Percentiles rank a stretch among this genome's conserved stretches.
These are phyloP conservation scores for Bubo bubo DNA, from an alignment of 2,113 vertebrate genomes.

Conservation along the genomic window DNA sequence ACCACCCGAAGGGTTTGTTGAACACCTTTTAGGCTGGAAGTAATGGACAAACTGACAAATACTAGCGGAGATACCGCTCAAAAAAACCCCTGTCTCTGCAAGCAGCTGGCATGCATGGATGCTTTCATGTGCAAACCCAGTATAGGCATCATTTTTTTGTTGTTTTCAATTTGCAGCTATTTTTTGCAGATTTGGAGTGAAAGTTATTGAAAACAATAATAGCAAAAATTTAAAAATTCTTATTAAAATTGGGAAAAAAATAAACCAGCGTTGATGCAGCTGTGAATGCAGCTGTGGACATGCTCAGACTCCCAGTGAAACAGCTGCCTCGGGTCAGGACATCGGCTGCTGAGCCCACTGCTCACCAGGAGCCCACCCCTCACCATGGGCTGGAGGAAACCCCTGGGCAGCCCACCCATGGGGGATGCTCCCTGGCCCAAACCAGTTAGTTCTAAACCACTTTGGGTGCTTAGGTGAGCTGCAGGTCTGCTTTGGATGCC, in stretches of 20 bases:
- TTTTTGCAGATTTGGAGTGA: background rate
- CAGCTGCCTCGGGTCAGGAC: no score
- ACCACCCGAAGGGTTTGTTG: background rate
- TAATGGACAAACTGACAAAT: background rate
- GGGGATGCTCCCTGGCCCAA: background rate
- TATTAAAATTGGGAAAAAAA: background rate
- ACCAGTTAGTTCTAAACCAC: background rate
- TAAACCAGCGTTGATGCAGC: accelerated
- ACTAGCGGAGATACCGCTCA: background rate
- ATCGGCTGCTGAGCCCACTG: background rate
- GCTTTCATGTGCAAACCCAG: background rate
- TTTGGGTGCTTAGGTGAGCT: background rate
- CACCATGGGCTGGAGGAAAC: background rate
- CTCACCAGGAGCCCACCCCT: background rate
- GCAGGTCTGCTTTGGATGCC: background rate
- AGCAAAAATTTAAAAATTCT: background rate
- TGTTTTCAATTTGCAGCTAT: background rate
- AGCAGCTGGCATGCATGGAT: background rate
- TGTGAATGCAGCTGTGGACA: background rate
- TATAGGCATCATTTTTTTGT: background rate
- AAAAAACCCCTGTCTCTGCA: background rate
- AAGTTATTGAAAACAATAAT: background rate
- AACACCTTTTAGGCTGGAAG: background rate
- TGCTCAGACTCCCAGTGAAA: background rate
- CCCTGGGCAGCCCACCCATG: background rate